These are phyloP conservation scores for Merops nubicus DNA, from an alignment of 2,113 vertebrate species.

Conservation along the genomic window DNA sequence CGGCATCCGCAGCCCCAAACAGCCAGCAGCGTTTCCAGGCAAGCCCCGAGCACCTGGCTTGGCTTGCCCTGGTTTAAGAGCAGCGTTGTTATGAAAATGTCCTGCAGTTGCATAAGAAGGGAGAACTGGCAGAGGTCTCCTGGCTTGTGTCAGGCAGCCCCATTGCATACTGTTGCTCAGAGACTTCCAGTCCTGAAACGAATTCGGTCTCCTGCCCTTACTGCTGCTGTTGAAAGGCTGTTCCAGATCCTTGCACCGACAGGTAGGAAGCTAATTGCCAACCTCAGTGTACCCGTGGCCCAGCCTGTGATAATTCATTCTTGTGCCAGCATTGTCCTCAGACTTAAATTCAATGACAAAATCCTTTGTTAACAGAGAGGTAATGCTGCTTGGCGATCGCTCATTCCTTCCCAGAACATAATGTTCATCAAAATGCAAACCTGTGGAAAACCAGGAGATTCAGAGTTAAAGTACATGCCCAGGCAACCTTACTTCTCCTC, in stretches of 20 bases:
- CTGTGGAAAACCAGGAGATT: constrained; percentile 59
- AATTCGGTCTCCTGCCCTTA: background rate
- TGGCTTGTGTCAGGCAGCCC: background rate
- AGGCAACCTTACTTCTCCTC: background rate
- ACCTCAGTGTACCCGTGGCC: background rate
- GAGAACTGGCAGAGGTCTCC: background rate
- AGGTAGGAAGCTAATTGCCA: constrained; percentile 22
- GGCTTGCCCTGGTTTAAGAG: background rate
- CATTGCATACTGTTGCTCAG: background rate
- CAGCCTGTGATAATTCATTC: constrained; percentile 18
- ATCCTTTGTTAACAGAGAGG: constrained; percentile 62
- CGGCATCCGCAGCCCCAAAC: background rate
- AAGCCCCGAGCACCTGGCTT: background rate
- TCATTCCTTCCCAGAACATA: constrained; percentile 47
- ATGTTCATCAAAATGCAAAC: constrained; percentile 45
- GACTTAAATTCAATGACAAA: constrained; percentile 62
- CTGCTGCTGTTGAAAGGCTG: background rate
- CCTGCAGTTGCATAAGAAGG: background rate
- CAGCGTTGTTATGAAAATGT: background rate
- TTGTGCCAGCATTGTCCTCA: constrained; percentile 33
- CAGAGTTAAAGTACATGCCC: constrained; percentile 46
- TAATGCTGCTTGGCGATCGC: constrained; percentile 67
- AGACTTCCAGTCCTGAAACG: background rate
- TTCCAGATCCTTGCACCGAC: background rate
- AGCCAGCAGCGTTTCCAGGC: background rate